Evolutionary conservation across 2,888 invertebrate genomes (phyloP), one percentile per base, ranked within the genome.

Genomic region (Erpobdella octoculata): DNA sequence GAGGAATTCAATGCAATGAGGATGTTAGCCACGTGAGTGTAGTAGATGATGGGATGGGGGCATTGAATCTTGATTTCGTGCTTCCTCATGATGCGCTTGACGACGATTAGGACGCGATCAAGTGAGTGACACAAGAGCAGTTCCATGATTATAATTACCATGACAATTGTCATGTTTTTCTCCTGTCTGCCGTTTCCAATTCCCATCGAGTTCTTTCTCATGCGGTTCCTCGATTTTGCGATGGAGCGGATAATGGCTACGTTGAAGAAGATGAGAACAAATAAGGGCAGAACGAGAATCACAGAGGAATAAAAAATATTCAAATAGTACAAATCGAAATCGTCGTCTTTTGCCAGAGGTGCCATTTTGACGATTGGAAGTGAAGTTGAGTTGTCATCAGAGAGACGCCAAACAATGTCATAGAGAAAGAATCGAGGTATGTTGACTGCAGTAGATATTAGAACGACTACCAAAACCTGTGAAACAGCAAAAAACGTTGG

Each of bases 151-250:
- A 76, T 75, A 62, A 76, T 70, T 33, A 76, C 71, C 75, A 76
- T 76, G 36, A 76, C 76, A 59, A 75, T 64, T 5, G 76, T 76
- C 28, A 76, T 46, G 72, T 74, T 76, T 12, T 73, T 59, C n/a
- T 75, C 75, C 58, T 76, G 75, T 21, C 72, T 72, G 35, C 74
- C 75, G 68, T 58, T 58, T 5, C 37, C 35, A 3, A 71, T 73
- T 35, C 67, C 68, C 21, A 73, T 67, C 31, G 74, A 61, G 68
- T 76, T 73, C 61, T 71, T 46, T 28, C 74, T 65, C 73, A 73
- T 12, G 70, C 72, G n/a, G 48, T 46, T 37, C 53, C 36, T 33
- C 70, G 70, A 72, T 35, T 59, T 46, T n/a, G 69, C 25, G 35
- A 74, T 31, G 28, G 68, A 36, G 59, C 38, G 71, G 21, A 74